A percentile compares a stretch with the other conserved stretches of the same genome.
phyloP scores from a whole-genome alignment of 2,888 invertebrate genomes.

The Pachydiplax longipennis region DNA sequence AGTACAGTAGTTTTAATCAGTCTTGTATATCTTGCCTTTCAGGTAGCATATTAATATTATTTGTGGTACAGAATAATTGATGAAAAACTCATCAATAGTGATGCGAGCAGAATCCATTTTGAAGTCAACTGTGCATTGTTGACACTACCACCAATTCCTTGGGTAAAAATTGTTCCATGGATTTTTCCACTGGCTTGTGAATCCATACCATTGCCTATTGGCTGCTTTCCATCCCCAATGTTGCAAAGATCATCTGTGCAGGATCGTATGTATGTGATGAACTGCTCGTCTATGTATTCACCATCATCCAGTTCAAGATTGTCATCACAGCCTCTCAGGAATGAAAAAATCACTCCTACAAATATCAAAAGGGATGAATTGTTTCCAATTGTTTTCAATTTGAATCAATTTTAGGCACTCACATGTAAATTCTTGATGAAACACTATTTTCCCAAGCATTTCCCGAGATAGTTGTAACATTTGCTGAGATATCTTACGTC shows the following conservation, averaged over 20 bases:
- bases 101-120: not conserved
- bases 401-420: too few relatives aligned
- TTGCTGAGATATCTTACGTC: too few relatives aligned
- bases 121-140: not conserved
- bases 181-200: not conserved
- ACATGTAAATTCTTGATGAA: too few relatives aligned
- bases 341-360: slow-evolving; percentile 48
- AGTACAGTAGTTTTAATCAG: too few relatives aligned
- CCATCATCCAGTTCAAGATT: slow-evolving; percentile 35
- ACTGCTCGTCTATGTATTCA: slow-evolving; percentile 28
- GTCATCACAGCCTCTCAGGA: slow-evolving; percentile 48
- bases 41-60: not conserved
- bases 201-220: slow-evolving; percentile 27
- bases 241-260: slow-evolving; percentile 48
- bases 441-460: too few relatives aligned
- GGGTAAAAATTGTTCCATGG: slow-evolving; percentile 1
- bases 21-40: too few relatives aligned
- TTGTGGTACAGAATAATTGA: not conserved
- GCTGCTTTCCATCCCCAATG: slow-evolving; percentile 22
- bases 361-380: not conserved
- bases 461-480: too few relatives aligned
- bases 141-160: not conserved
- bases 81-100: not conserved
- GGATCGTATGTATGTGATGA: slow-evolving; percentile 45
- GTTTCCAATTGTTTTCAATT: not conserved